phyloP scores from a whole-genome alignment of 2,888 invertebrate species.

The Frankliniella intonsa region DNA sequence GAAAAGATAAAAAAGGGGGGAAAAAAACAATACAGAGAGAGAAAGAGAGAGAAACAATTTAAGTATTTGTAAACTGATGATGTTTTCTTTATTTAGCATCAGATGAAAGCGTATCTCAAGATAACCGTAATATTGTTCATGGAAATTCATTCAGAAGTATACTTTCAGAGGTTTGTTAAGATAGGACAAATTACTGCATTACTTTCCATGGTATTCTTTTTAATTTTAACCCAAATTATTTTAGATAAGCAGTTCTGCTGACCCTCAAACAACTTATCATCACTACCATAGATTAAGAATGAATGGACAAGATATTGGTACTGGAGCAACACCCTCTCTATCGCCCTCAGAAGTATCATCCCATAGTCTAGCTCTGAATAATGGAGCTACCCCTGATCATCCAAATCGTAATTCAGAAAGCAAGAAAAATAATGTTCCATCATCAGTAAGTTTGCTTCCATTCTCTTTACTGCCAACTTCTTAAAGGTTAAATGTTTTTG shows the following conservation, averaged over 20 bases:
- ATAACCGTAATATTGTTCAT: background rate
- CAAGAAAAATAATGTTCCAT: background rate
- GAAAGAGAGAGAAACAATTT: too few species aligned
- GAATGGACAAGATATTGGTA: background rate
- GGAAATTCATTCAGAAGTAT: background rate
- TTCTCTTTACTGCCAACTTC: background rate
- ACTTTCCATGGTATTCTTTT: background rate
- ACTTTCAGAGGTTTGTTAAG: background rate
- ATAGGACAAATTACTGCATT: background rate
- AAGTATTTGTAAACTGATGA: too few species aligned
- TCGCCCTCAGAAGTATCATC: background rate
- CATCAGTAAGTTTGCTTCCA: background rate
- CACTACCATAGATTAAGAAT: background rate
- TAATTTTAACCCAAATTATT: background rate
- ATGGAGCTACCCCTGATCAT: background rate
- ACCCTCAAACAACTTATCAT: background rate
- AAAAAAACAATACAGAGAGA: too few species aligned
- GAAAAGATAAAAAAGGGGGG: too few species aligned
- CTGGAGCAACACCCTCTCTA: background rate
- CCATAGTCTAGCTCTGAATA: background rate
- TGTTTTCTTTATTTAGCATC: background rate
- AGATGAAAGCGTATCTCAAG: conserved; percentile 15
- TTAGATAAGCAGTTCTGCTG: conserved; percentile 2
- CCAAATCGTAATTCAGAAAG: background rate
- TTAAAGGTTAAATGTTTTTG: too few species aligned